Evolutionary conservation across 2,113 vertebrate genomes (phyloP), one percentile per base, ranked within the genome.

Genomic region (Setophaga petechia): DNA sequence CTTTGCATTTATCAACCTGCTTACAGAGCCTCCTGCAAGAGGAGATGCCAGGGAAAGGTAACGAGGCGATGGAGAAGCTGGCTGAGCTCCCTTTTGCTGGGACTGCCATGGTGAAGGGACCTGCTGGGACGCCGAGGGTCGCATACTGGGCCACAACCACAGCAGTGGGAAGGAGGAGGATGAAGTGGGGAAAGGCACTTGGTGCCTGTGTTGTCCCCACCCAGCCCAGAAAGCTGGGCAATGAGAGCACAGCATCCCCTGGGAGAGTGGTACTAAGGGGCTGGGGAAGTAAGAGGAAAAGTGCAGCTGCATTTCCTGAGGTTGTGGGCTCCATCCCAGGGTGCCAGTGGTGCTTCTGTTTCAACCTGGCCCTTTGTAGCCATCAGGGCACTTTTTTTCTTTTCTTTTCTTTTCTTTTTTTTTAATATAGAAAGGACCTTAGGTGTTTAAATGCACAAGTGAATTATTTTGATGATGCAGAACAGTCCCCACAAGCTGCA

Each of bases 91-190:
- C 61, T 71, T 27, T 5, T 23, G 33, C 67, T 0, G 1, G 31
- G 59, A 4, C 20, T 10, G 8, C 59, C 0, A 0, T 39, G 78
- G 22, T 33, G 72, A 28, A 79, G 35, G 75, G 44, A 72, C 10
- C 22, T 5, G 6, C 35, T 55, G 68, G 37, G 62, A n/a, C 9
- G 7, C 25, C 0, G 4, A 49, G 61, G n/a, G 28, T 47, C n/a
- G 14, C 1, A 0, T 1, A 1, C 30, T 1, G 2, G 28, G 25
- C 19, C 37, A 16, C 7, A 7, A 16, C 19, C 25, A 11, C 11
- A 7, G 52, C 0, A 0, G 13, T 8, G 31, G 37, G 66, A 28
- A 77, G n/a, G 74, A 74, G 46, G 37, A 66, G 21, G 69, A 12
- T 31, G 62, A 52, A 71, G 28, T 35, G 15, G 17, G 4, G 24